Percentiles rank a stretch among this genome's conserved stretches.
Evolutionary conservation across 2,797 vertebrate species (phyloP).

Genomic region (Gorsachius magnificus): DNA sequence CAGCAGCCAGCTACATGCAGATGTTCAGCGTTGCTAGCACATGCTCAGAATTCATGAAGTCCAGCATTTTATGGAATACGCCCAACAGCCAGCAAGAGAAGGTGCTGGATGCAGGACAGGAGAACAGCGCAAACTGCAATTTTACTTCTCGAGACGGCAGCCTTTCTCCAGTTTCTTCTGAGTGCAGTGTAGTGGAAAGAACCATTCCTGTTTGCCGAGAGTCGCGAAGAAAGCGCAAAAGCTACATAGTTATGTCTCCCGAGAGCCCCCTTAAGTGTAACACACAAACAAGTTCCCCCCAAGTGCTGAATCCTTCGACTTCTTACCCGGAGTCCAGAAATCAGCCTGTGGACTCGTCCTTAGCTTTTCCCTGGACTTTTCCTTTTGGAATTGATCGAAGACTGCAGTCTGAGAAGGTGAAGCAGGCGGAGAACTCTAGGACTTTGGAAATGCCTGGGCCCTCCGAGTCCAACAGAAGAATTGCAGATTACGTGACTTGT

Average conservation of each 20-base stretch:
- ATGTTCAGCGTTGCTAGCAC: conserved; percentile 98
- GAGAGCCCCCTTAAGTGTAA: conserved; percentile 92
- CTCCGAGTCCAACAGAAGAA: conserved; percentile 80
- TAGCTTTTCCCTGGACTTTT: conserved; percentile 97
- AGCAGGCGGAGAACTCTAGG: conserved; percentile 90
- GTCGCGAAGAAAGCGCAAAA: conserved; percentile 93
- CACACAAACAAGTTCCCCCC: conserved; percentile 84
- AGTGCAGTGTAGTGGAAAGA: conserved; percentile 95
- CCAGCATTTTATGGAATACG: conserved; percentile 94
- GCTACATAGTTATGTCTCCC: conserved; percentile 91
- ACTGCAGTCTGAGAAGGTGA: conserved; percentile 91
- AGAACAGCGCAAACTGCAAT: conserved; percentile 87
- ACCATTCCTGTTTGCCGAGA: conserved; percentile 92
- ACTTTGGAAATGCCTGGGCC: conserved; percentile 87
- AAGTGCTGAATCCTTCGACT: conserved; percentile 79
- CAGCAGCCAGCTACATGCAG: conserved; percentile 97
- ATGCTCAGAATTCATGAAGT: conserved; percentile 99
- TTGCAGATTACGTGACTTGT: conserved; percentile 90
- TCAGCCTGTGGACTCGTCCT: conserved; percentile 90
- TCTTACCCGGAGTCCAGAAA: conserved; percentile 80
- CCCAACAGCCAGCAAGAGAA: conserved; percentile 84
- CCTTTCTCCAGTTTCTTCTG: conserved; percentile 94
- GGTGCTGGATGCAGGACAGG: conserved; percentile 84
- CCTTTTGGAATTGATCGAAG: conserved; percentile 94
- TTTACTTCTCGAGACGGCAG: conserved; percentile 92